Conservation (phyloP, 1,140 invertebrate genomes). For the Drosophila lacertosa region DNA sequence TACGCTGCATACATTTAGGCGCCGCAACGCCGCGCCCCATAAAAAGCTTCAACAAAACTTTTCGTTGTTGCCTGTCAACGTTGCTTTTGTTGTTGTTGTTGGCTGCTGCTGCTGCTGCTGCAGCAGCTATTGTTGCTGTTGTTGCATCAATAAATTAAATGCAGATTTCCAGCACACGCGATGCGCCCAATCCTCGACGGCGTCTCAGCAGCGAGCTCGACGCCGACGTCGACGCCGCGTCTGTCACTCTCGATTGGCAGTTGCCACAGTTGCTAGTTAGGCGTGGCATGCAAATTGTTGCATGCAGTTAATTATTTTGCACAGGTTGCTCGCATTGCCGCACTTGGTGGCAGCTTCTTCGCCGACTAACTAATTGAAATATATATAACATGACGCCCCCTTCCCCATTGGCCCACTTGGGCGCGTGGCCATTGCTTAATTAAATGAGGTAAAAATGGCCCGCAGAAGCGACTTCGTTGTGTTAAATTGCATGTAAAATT, state of each 20-base stretch:
- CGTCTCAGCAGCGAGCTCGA: background rate
- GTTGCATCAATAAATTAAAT: conserved; percentile 81
- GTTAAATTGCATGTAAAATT: conserved; percentile 43
- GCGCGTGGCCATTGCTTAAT: conserved; percentile 51
- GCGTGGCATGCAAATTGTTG: conserved; percentile 76
- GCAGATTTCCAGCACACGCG: conserved; percentile 67
- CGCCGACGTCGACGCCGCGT: conserved; percentile 22
- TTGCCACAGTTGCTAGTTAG: conserved; percentile 57
- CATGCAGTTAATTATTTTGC: conserved; percentile 81
- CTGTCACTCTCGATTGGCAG: conserved; percentile 48
- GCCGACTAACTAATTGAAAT: conserved; percentile 71
- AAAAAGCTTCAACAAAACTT: conserved; percentile 59
- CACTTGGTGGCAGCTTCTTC: conserved; percentile 34
- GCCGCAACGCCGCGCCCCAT: conserved; percentile 17
- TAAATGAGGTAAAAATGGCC: conserved; percentile 63
- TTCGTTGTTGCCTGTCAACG: conserved; percentile 42
- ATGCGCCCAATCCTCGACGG: conserved; percentile 56
- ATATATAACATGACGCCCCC: conserved; percentile 63
- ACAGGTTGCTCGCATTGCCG: conserved; percentile 61
- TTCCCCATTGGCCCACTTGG: too few relatives aligned
- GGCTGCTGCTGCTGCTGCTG: conserved; percentile 9
- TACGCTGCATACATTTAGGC: conserved; percentile 80
- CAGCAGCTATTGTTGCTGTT: conserved; percentile 19
- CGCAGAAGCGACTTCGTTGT: conserved; percentile 32
- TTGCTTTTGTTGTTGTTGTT: conserved; percentile 19